phyloP scores from a whole-genome alignment of 2,888 invertebrate genomes.

The Leptinotarsa rubiginosa region DNA sequence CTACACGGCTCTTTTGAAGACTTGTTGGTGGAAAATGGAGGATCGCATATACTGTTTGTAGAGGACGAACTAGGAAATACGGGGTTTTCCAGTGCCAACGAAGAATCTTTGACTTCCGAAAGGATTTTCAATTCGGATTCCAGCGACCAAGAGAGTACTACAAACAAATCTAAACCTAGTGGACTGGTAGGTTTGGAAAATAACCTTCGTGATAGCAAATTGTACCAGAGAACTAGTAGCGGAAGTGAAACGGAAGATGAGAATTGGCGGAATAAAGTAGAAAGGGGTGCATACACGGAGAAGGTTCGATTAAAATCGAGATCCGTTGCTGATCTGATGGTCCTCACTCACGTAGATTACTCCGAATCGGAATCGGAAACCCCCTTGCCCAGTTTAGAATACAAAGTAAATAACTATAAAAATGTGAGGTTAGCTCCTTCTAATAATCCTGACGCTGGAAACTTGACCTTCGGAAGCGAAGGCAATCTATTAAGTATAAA shows the following conservation, averaged over 20 bases:
- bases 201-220: slow-evolving; percentile 25
- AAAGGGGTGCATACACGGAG: slow-evolving; percentile 72
- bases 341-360: slow-evolving; percentile 75
- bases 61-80: slow-evolving; percentile 69
- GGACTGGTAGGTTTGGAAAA: slow-evolving; percentile 36
- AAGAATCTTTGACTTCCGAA: slow-evolving; percentile 73
- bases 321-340: slow-evolving; percentile 76
- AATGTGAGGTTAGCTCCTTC: slow-evolving; percentile 64
- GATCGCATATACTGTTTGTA: slow-evolving; percentile 51
- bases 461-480: slow-evolving; percentile 69
- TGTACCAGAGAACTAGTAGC: slow-evolving; percentile 62
- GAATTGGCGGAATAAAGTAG: slow-evolving; percentile 72
- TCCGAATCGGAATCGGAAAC: slow-evolving; percentile 73
- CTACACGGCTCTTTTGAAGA: slow-evolving; percentile 77
- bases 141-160: slow-evolving; percentile 69
- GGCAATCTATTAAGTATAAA: slow-evolving; percentile 70
- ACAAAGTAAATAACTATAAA: slow-evolving; percentile 58
- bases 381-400: slow-evolving; percentile 64
- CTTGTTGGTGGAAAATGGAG: slow-evolving; percentile 45
- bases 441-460: slow-evolving; percentile 60
- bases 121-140: slow-evolving; percentile 73
- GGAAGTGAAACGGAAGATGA: slow-evolving; percentile 75
- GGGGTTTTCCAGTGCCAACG: slow-evolving; percentile 74
- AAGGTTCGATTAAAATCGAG: slow-evolving; percentile 76
- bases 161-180: slow-evolving; percentile 62